Evolutionary conservation across 2,113 vertebrate genomes (phyloP).

Genomic region (Antechinus flavipes): DNA sequence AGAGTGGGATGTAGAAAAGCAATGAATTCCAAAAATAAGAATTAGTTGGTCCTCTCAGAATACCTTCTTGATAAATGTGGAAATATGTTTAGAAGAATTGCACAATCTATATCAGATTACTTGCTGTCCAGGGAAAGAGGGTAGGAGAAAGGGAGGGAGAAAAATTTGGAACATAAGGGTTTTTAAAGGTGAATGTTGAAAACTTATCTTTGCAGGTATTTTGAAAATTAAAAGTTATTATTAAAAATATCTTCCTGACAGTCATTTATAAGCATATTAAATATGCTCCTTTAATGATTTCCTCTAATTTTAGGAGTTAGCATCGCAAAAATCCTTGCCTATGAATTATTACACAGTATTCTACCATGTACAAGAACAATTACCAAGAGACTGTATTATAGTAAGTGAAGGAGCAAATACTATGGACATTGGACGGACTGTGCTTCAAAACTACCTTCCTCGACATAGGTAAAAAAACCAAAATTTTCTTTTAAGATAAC

Average conservation of each 20-base stretch:
- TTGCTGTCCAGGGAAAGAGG: too few species aligned
- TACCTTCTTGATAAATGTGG: too few species aligned
- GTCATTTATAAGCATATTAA: not conserved
- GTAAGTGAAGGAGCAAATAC: constrained; percentile 98
- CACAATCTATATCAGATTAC: too few species aligned
- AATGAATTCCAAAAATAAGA: not conserved
- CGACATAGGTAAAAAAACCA: constrained; percentile 88
- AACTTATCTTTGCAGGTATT: too few species aligned
- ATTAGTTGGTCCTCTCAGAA: not conserved
- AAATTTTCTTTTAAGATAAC: constrained; percentile 3
- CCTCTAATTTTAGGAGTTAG: constrained; percentile 83
- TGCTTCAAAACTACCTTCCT: constrained; percentile 93
- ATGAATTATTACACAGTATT: constrained; percentile 99
- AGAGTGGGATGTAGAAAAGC: not conserved
- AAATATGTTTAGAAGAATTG: too few species aligned
- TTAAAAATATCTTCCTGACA: not conserved
- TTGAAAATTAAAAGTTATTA: too few species aligned
- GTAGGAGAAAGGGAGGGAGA: too few species aligned
- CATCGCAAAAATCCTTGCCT: constrained; percentile 85
- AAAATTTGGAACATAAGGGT: too few species aligned
- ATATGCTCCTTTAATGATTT: constrained; percentile 74
- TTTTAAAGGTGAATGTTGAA: too few species aligned
- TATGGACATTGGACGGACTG: constrained; percentile 98
- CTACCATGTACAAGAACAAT: constrained; percentile 89
- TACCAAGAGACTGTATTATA: constrained; percentile 93